Conservation (phyloP, 2,113 vertebrate species). For the Chamaetylas fuelleborni region DNA sequence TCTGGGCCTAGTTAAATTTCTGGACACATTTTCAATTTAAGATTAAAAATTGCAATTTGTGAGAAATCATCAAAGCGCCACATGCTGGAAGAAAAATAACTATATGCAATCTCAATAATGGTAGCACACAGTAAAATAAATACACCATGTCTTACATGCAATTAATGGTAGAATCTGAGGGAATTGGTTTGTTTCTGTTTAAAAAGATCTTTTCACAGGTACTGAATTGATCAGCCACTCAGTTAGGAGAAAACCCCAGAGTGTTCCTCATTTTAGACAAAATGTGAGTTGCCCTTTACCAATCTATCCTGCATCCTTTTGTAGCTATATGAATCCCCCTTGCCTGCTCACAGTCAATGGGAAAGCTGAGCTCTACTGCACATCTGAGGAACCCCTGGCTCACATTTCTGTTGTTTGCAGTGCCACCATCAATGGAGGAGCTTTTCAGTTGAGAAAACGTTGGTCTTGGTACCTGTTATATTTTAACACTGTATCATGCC, state of each 20-base stretch:
- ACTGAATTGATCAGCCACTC: neutral
- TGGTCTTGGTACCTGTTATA: neutral
- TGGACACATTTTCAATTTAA: conserved; percentile 59
- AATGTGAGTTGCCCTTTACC: neutral
- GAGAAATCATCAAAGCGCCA: conserved; percentile 60
- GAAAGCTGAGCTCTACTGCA: neutral
- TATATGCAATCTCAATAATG: conserved; percentile 21
- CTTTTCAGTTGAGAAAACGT: neutral
- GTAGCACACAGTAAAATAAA: conserved; percentile 33
- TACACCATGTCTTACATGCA: neutral
- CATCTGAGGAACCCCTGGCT: neutral
- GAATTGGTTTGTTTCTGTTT: neutral
- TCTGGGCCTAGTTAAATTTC: conserved; percentile 55
- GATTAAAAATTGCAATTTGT: conserved; percentile 66
- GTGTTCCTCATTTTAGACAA: neutral
- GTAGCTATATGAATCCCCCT: neutral
- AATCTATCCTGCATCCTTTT: neutral
- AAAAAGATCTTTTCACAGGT: neutral
- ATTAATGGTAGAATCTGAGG: conserved; percentile 46
- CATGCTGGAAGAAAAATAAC: conserved; percentile 56
- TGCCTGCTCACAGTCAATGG: neutral
- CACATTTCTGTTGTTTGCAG: neutral
- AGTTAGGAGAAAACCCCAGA: neutral
- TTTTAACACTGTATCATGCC: neutral
- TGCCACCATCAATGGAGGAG: neutral